phyloP scores from a whole-genome alignment of 2,888 invertebrate species.

The Drosophila hawaiiensis region DNA sequence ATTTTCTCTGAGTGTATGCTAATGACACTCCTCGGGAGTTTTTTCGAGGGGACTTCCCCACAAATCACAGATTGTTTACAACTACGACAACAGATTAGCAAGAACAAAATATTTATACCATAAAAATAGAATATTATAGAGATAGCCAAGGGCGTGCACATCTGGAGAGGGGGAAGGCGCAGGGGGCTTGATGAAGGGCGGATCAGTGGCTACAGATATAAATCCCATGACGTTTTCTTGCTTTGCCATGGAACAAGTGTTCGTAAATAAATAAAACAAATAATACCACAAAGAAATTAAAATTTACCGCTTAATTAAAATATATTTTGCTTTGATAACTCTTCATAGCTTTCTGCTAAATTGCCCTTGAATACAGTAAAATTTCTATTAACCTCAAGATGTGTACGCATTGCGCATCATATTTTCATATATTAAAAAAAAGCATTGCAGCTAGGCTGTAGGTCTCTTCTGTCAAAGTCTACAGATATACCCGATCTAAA shows the following conservation, averaged over 20 bases:
- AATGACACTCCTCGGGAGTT: conserved; percentile 10
- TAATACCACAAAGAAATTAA: neutral
- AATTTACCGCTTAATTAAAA: neutral
- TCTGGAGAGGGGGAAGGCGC: neutral
- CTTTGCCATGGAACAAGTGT: neutral
- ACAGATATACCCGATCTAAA: neutral
- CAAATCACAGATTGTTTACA: neutral
- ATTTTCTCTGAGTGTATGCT: neutral
- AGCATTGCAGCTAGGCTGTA: neutral
- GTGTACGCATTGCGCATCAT: no score
- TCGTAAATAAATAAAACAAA: neutral
- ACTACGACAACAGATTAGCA: neutral
- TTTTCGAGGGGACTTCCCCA: conserved; percentile 17
- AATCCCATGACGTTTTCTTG: neutral
- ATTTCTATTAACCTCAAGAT: neutral
- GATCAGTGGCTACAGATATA: neutral
- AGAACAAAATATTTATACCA: neutral
- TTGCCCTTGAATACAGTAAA: neutral
- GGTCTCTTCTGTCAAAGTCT: neutral
- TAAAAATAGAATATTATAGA: neutral
- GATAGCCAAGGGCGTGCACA: neutral
- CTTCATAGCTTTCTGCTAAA: neutral
- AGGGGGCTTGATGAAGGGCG: neutral
- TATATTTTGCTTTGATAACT: neutral
- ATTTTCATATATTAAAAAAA: neutral